These are phyloP conservation scores for Thaumetopoea pityocampa DNA, from an alignment of 1,140 invertebrate genomes.

Conservation along the genomic window DNA sequence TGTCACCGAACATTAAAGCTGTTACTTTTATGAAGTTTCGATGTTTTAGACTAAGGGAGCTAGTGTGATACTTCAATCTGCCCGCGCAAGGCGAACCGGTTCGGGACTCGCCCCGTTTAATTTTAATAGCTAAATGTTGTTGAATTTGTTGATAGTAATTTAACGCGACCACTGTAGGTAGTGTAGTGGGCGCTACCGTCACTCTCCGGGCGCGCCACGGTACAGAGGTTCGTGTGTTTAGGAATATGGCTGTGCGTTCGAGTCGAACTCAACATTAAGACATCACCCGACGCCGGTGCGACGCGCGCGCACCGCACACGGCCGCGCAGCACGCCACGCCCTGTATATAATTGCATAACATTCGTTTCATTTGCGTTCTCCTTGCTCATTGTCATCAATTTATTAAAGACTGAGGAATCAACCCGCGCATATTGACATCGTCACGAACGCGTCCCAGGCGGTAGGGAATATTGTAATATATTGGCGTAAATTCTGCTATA, in stretches of 20 bases:
- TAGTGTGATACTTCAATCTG: conserved; percentile 44
- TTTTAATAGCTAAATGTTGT: conserved; percentile 74
- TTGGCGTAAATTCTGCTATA: too few relatives aligned
- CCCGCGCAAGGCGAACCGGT: conserved; percentile 25
- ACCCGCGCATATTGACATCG: conserved; percentile 69
- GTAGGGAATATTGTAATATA: conserved; percentile 36
- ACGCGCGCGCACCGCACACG: conserved; percentile 35
- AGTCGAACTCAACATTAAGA: conserved; percentile 58
- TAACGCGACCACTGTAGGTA: conserved; percentile 63
- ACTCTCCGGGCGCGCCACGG: conserved; percentile 47
- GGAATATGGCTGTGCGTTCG: conserved; percentile 64
- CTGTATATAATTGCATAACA: conserved; percentile 70
- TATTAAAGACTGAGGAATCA: conserved; percentile 75
- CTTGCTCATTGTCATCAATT: conserved; percentile 75
- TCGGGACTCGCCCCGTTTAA: conserved; percentile 39
- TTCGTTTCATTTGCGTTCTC: conserved; percentile 69
- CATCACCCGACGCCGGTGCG: conserved; percentile 32
- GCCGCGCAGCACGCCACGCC: conserved; percentile 13
- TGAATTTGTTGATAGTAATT: conserved; percentile 72
- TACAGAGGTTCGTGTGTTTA: conserved; percentile 52
- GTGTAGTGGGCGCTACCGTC: conserved; percentile 53
- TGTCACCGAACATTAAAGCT: conserved; percentile 25
- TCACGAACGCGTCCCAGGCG: conserved; percentile 61
- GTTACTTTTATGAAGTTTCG: conserved; percentile 45
- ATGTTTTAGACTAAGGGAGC: conserved; percentile 66